These are phyloP conservation scores for Clarias magur DNA, from an alignment of 2,113 vertebrate species.

Conservation along the genomic window DNA sequence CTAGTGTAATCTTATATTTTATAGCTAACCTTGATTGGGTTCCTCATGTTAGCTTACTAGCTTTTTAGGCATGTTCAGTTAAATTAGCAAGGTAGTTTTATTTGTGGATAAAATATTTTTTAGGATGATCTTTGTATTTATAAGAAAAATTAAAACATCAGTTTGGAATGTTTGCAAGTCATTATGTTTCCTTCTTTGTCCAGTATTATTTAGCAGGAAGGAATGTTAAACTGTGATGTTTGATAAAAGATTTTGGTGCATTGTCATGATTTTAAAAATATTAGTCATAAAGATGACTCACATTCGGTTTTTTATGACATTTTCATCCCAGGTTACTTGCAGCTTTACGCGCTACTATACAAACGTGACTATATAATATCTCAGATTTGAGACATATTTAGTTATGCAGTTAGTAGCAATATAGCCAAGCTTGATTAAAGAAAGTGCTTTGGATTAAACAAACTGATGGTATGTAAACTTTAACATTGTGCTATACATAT, in stretches of 20 bases:
- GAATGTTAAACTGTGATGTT: neutral
- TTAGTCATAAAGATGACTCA: neutral
- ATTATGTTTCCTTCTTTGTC: neutral
- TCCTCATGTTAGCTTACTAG: neutral
- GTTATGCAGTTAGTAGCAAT: neutral
- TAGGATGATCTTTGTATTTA: neutral
- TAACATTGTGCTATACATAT: slow-evolving; percentile 9
- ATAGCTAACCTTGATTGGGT: neutral
- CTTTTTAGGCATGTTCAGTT: neutral
- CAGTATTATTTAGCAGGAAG: neutral
- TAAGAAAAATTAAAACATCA: neutral
- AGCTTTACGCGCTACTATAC: neutral
- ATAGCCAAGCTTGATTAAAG: neutral
- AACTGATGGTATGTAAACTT: neutral
- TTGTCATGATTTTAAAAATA: neutral
- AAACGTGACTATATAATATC: neutral
- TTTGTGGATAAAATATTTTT: neutral
- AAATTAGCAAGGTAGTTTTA: neutral
- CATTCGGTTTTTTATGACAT: neutral
- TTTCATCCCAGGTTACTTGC: neutral
- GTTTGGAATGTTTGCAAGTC: neutral
- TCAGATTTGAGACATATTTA: neutral
- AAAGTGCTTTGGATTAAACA: neutral
- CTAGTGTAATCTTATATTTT: neutral
- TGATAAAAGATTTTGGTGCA: neutral